Evolutionary conservation across 92 coral and sea anemone genomes (phyloP).

Genomic region (Umimayanthus chanpuru): DNA sequence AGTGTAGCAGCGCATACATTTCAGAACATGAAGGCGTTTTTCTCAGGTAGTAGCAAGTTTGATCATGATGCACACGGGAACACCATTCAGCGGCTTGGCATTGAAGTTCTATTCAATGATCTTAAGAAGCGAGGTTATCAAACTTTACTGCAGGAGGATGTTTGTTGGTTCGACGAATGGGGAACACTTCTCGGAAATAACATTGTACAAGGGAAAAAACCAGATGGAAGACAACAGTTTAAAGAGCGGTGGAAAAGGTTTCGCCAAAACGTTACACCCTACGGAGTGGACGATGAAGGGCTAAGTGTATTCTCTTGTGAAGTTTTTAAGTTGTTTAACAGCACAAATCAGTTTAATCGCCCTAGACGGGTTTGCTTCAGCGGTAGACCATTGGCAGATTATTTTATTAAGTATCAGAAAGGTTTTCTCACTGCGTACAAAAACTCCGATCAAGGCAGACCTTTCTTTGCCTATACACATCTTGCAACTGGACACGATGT

Average conservation of each 20-base stretch:
- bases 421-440: slow-evolving; percentile 44
- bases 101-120: slow-evolving; percentile 51
- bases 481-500: slow-evolving; percentile 87
- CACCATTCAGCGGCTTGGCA: slow-evolving; percentile 40
- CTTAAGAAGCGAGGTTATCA: slow-evolving; percentile 61
- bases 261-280: slow-evolving; percentile 10
- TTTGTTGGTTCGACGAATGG: slow-evolving; percentile 73
- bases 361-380: slow-evolving; percentile 69
- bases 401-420: slow-evolving; percentile 75
- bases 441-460: slow-evolving; percentile 23
- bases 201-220: slow-evolving; percentile 31
- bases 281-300: slow-evolving; percentile 64
- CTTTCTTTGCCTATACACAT: slow-evolving; percentile 80
- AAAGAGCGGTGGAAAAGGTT: slow-evolving; percentile 50
- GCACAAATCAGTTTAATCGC: slow-evolving; percentile 47
- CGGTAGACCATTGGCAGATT: slow-evolving; percentile 78
- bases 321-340: slow-evolving; percentile 47
- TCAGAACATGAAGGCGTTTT: slow-evolving; percentile 53
- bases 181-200: slow-evolving; percentile 61
- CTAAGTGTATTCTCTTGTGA: slow-evolving; percentile 62
- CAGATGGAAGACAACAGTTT: slow-evolving; percentile 46
- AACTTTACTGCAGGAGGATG: slow-evolving; percentile 68
- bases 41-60: slow-evolving; percentile 49
- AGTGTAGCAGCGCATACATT: slow-evolving; percentile 62
- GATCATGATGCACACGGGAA: slow-evolving; percentile 7